Percentiles rank a stretch among this genome's conserved stretches.
Evolutionary conservation across 2,113 vertebrate genomes (phyloP).

Genomic region (Symphodus melops): DNA sequence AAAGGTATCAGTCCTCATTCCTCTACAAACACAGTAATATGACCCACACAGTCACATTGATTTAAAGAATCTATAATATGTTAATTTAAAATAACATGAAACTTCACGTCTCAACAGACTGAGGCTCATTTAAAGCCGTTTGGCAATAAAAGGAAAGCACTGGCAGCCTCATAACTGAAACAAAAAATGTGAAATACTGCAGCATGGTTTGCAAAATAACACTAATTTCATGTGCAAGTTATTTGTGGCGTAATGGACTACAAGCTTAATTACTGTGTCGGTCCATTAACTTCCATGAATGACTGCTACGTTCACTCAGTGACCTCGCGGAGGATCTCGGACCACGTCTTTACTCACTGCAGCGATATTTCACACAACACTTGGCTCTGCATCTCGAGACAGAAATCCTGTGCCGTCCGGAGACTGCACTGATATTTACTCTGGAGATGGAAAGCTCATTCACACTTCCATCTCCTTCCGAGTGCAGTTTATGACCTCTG

Average conservation of each 20-base stretch:
- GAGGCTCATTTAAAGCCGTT: not conserved
- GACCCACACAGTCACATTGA: too few relatives aligned
- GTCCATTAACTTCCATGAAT: conserved; percentile 23
- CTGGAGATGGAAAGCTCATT: conserved; percentile 22
- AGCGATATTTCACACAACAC: not conserved
- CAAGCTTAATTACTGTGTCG: not conserved
- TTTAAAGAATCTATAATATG: too few relatives aligned
- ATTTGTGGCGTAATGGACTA: not conserved
- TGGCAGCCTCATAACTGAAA: not conserved
- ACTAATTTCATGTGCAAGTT: not conserved
- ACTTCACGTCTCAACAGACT: too few relatives aligned
- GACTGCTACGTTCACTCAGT: not conserved
- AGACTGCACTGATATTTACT: conserved; percentile 17
- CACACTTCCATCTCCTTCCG: not conserved
- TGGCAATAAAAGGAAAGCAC: not conserved
- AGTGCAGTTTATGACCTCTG: conserved; percentile 5
- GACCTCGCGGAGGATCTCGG: not conserved
- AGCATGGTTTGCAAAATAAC: not conserved
- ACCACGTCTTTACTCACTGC: not conserved
- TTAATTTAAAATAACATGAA: not conserved
- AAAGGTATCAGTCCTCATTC: too few relatives aligned
- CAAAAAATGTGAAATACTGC: not conserved
- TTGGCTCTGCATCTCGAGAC: conserved; percentile 3
- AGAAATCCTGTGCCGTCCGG: not conserved
- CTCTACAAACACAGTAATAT: too few relatives aligned